These are phyloP conservation scores for Saxidomus purpurata DNA, from an alignment of 1,140 invertebrate genomes.

Conservation along the genomic window DNA sequence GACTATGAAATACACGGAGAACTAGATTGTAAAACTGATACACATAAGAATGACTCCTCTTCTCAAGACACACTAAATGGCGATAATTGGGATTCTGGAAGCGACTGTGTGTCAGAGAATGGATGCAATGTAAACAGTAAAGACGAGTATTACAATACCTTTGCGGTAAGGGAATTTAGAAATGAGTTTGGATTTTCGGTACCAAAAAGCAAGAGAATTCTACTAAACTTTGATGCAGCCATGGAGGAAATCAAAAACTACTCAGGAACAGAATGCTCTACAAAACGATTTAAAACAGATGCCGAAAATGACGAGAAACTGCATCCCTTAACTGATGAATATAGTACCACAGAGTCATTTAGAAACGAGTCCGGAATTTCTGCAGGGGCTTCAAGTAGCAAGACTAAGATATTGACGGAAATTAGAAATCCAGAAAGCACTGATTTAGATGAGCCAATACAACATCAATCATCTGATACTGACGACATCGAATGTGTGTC, in stretches of 20 bases:
- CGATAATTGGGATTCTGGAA: background rate
- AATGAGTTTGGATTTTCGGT: background rate
- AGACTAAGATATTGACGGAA: no score
- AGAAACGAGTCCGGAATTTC: no score
- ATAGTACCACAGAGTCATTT: no score
- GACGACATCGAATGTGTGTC: no score
- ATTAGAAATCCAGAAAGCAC: no score
- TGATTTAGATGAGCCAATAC: no score
- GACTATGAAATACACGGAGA: background rate
- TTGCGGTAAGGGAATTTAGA: background rate
- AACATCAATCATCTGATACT: no score
- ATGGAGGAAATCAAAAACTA: background rate
- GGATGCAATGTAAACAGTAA: background rate
- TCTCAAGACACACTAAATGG: background rate
- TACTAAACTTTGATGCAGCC: background rate
- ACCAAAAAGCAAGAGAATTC: background rate
- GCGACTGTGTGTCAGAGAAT: background rate
- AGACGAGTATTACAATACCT: background rate
- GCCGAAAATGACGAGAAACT: background rate
- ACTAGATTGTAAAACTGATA: background rate
- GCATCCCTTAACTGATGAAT: no score
- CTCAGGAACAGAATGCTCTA: background rate
- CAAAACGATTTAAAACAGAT: background rate
- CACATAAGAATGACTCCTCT: background rate
- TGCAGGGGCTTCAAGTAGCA: no score